Evolutionary conservation across 2,797 vertebrate genomes (phyloP), one percentile per base, ranked within the genome.

Genomic region (Poeciliopsis turneri): DNA sequence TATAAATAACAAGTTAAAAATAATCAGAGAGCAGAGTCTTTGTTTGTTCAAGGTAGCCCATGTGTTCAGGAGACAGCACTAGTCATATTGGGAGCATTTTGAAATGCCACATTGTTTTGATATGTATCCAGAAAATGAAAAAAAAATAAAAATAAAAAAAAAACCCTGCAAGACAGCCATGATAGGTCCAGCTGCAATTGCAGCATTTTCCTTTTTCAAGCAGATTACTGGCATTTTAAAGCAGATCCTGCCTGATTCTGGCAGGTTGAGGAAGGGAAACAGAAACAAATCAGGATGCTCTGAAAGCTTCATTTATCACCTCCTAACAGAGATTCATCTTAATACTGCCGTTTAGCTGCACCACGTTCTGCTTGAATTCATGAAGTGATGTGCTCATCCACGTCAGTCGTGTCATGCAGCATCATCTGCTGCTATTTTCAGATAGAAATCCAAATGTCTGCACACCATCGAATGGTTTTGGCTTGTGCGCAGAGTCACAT

Each of bases 61-160:
- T 79, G 73, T 80, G 78, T 88, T 88, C 59, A 41, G 16, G 10
- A 90, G 84, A 86, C 84, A 85, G 84, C 84, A 43, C 3, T 82
- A 86, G 85, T 91, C 88, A 89, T 87, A 87, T 80, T 13, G n/a
- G 69, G 78, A 88, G 76, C 81, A 88, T 92, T 90, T 84, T 78
- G 59, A 94, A 92, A 93, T 89, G 90, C 84, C 93, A 90, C 83
- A 78, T 82, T 83, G 76, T 86, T 90, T 84, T 91, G 79, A 86
- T 84, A 8, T 41, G 36, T 25, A 39, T 25, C 64, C 36, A 41
- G 20, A 41, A 68, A 39, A 57, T 57, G n/a, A 8, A 49, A 33
- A 66, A 28, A 12, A 36, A 5, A 5, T n/a, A n/a, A n/a, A n/a
- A n/a, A n/a, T n/a, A 36, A 36, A 69, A 11, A 75, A 81, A 81